Conservation (phyloP, 2,113 vertebrate species). For the Strix uralensis region DNA sequence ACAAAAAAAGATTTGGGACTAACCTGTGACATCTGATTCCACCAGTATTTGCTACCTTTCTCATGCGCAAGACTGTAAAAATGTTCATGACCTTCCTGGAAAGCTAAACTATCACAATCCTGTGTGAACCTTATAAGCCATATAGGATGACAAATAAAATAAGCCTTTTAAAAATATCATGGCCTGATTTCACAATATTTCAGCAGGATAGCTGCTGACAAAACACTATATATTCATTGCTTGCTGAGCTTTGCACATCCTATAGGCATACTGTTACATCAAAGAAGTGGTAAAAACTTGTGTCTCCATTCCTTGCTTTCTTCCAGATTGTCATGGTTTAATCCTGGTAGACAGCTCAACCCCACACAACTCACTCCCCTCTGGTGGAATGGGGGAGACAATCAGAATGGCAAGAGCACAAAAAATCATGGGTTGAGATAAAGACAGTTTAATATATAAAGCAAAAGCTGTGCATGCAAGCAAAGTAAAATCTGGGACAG, state of each 20-base stretch:
- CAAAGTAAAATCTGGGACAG: not conserved
- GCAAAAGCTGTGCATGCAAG: not conserved
- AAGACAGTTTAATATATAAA: not conserved
- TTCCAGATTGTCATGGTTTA: not conserved
- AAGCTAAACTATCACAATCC: not conserved
- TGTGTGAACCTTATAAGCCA: not conserved
- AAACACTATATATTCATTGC: not conserved
- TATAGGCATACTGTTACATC: not conserved
- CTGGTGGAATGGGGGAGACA: not conserved
- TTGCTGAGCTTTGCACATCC: not conserved
- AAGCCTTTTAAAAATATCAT: not conserved
- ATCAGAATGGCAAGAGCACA: fast-evolving
- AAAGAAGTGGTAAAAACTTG: not conserved
- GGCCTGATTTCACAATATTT: not conserved
- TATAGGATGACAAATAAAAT: not conserved
- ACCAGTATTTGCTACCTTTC: not conserved
- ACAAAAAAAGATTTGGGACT: not conserved
- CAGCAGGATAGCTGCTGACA: not conserved
- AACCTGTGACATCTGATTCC: not conserved
- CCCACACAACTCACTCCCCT: too few relatives aligned
- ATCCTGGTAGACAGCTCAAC: not conserved
- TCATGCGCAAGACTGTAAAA: not conserved
- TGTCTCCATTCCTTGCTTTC: not conserved
- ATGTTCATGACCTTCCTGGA: not conserved
- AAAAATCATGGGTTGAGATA: not conserved